Base-by-base conservation (phyloP, 2,113 vertebrate species). In the Centropus bengalensis region DNA sequence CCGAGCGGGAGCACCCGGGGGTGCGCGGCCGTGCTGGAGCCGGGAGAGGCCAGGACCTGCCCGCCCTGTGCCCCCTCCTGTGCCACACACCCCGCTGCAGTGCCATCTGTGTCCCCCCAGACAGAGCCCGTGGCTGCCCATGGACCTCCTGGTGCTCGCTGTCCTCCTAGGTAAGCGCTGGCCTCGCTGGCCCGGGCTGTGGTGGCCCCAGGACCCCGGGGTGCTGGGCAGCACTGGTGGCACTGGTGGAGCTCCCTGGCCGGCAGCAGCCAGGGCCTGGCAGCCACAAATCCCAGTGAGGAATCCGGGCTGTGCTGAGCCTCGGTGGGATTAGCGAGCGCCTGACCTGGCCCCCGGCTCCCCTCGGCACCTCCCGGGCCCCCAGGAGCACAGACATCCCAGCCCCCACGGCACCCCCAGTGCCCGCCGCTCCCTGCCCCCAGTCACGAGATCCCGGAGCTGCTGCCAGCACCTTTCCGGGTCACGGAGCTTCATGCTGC, bases 381-480 rank as follows among this genome's bases (percentile, higher is more conserved):
- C 75, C 42, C 47, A 51, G 45, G 14, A 70, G 32, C 58, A 60
- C 5, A 1, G 24, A 22, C 73, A 71, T 70, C 62, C 62, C 38
- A 11, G 24, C 62, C 28, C 7, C 8, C 18, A 18, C 33, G 24
- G 81, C 14, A 14, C n/a, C 30, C 54, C 23, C 1, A 1, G 38
- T 52, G 58, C 52, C 36, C 1, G 8, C 44, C 20, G 8, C 52
- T 85, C 89, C 67, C 91, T 92, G 75, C 58, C 60, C 81, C 77
- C 8, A 17, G 62, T 95, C 95, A 85, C 38, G 64, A 88, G 93
- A 82, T 55, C 5, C 15, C 1, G 0, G 64, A 1, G 4, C 77
- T 62, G 69, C 93, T 94, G 91, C 93, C 89, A 88, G 95, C 88
- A 69, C 90, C 92, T 90, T 94, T 95, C 93, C 5, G 71, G 92